These are phyloP conservation scores for Dinocampus coccinellae DNA, from an alignment of 2,888 invertebrate genomes.

Conservation along the genomic window DNA sequence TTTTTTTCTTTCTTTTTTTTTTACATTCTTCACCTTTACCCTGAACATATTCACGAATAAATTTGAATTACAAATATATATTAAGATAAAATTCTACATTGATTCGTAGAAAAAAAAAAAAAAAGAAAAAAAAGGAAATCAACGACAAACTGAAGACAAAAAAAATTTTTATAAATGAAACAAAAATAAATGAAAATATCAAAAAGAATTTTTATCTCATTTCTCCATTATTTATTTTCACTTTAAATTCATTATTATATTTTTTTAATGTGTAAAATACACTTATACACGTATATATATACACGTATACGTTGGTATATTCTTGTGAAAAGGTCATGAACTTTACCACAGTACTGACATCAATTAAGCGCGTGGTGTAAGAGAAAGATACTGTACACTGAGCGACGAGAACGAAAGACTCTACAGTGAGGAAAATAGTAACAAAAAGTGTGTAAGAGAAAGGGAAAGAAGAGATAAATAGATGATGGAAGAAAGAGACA, in stretches of 20 bases:
- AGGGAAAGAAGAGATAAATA: too few relatives aligned
- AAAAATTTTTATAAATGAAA: too few relatives aligned
- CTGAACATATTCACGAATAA: neutral
- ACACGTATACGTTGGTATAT: too few relatives aligned
- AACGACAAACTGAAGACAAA: too few relatives aligned
- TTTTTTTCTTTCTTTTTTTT: neutral
- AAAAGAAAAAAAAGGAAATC: neutral
- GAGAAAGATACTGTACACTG: neutral
- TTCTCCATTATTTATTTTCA: neutral
- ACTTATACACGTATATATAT: neutral
- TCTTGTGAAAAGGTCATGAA: conserved; percentile 15
- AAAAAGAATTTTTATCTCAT: too few relatives aligned
- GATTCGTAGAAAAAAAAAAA: neutral
- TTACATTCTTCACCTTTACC: neutral
- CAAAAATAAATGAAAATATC: too few relatives aligned
- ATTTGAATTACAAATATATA: neutral
- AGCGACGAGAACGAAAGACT: neutral
- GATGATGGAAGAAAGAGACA: too few relatives aligned
- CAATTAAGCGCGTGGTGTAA: conserved; percentile 10
- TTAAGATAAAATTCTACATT: neutral
- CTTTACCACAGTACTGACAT: conserved; percentile 17
- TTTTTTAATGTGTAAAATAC: neutral
- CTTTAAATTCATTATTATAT: neutral
- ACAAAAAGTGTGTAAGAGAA: too few relatives aligned
- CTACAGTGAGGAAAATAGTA: too few relatives aligned